These are phyloP conservation scores for Liodrosophila aerea DNA, from an alignment of 2,888 invertebrate species.

Conservation along the genomic window DNA sequence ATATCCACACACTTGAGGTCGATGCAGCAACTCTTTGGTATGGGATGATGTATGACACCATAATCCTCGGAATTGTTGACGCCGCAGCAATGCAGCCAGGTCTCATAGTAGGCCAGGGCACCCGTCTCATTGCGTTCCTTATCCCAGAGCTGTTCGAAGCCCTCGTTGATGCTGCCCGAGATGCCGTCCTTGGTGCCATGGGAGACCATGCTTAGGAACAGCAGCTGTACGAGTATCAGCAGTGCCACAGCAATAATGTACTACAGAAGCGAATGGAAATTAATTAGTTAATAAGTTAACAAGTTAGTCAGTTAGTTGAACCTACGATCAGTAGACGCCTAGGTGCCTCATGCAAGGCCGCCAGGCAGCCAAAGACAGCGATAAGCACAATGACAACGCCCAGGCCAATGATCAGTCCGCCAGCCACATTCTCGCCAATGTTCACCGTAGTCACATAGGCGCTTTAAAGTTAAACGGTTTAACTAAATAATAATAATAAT, in stretches of 20 bases:
- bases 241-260: constrained; percentile 62
- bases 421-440: constrained; percentile 78
- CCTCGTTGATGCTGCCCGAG: constrained; percentile 74
- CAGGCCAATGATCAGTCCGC: constrained; percentile 73
- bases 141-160: constrained; percentile 75
- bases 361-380: constrained; percentile 75
- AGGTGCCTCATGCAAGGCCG: constrained; percentile 74
- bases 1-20: constrained; percentile 59
- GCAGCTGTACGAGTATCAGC: constrained; percentile 68
- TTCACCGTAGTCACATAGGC: constrained; percentile 57
- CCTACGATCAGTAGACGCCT: constrained; percentile 66
- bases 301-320: constrained; percentile 2
- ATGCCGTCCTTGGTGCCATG: constrained; percentile 78
- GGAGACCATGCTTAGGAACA: constrained; percentile 78
- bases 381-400: constrained; percentile 69
- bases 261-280: constrained; percentile 35
- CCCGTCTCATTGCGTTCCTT: constrained; percentile 66
- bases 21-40: constrained; percentile 71
- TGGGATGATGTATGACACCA: constrained; percentile 63
- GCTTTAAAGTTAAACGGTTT: constrained; percentile 15
- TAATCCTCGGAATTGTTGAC: constrained; percentile 75
- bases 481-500: neutral
- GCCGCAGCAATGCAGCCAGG: constrained; percentile 77
- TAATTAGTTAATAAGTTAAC: no score
- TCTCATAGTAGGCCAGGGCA: constrained; percentile 74